These are phyloP conservation scores for Dromas ardeola DNA, from an alignment of 2,113 vertebrate species.

Conservation along the genomic window DNA sequence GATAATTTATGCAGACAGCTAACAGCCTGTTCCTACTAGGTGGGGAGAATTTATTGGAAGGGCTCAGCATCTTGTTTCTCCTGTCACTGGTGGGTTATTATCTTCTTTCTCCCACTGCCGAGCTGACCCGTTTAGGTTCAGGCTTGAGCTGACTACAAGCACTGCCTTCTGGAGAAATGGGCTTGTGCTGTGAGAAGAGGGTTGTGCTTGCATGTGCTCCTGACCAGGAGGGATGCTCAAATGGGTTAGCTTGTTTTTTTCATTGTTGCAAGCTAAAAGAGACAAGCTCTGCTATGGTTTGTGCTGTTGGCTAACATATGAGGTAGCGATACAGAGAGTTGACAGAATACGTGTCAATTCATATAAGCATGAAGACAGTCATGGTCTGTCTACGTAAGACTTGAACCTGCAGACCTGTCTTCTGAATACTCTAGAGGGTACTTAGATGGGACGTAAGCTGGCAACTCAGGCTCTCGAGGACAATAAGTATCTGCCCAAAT, in stretches of 20 bases:
- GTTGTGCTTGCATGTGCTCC: neutral
- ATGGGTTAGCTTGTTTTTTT: neutral
- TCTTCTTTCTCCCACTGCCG: neutral
- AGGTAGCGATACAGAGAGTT: neutral
- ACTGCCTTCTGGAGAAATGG: neutral
- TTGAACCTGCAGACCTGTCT: neutral
- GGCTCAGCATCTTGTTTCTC: neutral
- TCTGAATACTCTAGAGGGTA: neutral
- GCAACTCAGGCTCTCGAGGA: neutral
- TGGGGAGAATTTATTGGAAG: slow-evolving; percentile 11
- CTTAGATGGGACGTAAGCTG: neutral
- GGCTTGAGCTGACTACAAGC: neutral
- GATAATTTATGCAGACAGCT: slow-evolving; percentile 36
- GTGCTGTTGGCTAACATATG: neutral
- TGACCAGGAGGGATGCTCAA: neutral
- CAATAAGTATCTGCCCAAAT: neutral
- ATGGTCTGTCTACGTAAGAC: neutral
- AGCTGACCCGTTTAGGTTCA: neutral
- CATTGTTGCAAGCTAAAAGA: neutral
- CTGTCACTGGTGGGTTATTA: neutral
- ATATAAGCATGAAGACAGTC: neutral
- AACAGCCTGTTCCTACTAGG: slow-evolving; percentile 9
- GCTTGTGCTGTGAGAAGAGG: neutral
- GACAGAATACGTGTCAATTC: neutral
- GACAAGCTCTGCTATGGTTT: neutral